phyloP scores from a whole-genome alignment of 2,888 invertebrate genomes.

The Steinernema hermaphroditum region DNA sequence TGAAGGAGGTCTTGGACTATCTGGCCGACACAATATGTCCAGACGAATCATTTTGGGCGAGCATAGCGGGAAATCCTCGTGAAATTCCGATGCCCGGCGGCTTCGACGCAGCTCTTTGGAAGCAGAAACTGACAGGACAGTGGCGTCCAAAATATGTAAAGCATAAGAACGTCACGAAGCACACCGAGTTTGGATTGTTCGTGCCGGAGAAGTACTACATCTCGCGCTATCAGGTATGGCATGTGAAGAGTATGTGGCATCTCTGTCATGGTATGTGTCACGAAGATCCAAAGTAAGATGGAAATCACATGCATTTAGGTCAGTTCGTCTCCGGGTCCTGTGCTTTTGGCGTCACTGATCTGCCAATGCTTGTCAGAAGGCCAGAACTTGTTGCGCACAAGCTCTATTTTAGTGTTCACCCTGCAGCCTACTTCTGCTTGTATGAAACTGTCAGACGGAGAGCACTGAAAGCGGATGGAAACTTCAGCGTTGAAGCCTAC shows the following conservation, averaged over 20 bases:
- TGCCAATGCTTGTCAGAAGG: too few species aligned
- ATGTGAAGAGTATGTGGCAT: not conserved
- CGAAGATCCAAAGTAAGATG: too few species aligned
- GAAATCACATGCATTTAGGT: too few species aligned
- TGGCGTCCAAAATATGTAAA: not conserved
- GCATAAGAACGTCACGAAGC: not conserved
- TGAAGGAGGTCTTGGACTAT: conserved; percentile 14
- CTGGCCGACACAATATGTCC: conserved; percentile 34
- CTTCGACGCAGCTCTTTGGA: conserved; percentile 5
- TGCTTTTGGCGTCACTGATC: too few species aligned
- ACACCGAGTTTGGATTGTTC: not conserved
- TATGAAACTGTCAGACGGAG: not conserved
- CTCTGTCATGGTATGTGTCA: not conserved
- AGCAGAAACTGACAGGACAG: not conserved
- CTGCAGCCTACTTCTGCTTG: too few species aligned
- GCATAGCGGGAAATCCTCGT: conserved; percentile 42
- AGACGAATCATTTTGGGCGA: conserved; percentile 42
- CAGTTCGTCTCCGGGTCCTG: too few species aligned
- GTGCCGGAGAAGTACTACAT: conserved; percentile 41
- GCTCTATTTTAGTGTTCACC: too few species aligned
- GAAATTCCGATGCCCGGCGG: conserved; percentile 20
- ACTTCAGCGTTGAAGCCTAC: conserved; percentile 1
- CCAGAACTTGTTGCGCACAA: too few species aligned
- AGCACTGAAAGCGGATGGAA: not conserved
- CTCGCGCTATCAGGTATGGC: conserved; percentile 47